Evolutionary conservation across 2,888 invertebrate genomes (phyloP).

Genomic region (Beris morrisii): DNA sequence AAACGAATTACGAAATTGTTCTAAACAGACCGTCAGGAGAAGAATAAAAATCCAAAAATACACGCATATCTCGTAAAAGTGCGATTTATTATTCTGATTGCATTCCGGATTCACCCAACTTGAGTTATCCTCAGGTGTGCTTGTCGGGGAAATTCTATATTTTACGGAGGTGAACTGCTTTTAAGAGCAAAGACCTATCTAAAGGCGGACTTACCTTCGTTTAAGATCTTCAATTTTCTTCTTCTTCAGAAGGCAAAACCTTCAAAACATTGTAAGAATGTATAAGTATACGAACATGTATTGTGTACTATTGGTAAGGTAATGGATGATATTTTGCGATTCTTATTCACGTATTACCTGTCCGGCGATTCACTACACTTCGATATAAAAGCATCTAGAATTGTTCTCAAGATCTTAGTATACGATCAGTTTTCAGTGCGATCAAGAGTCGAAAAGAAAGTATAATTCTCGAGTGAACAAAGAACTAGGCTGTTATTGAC

Average conservation of each 20-base stretch:
- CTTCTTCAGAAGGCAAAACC: no score
- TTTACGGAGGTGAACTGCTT: no score
- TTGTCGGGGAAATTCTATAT: neutral
- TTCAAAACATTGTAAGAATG: no score
- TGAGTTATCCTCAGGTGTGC: neutral
- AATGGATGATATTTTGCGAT: no score
- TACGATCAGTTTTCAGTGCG: neutral
- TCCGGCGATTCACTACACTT: neutral
- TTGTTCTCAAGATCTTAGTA: constrained; percentile 1
- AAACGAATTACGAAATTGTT: neutral
- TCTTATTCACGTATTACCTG: constrained; percentile 2
- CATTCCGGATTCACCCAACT: constrained; percentile 8
- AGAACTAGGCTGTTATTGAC: neutral
- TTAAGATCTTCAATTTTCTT: no score
- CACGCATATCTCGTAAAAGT: neutral
- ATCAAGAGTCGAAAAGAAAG: neutral
- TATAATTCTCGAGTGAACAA: neutral
- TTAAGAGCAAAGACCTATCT: no score
- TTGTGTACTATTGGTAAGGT: no score
- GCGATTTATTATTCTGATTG: constrained; percentile 3
- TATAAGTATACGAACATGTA: no score
- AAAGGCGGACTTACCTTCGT: no score
- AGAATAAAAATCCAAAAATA: neutral
- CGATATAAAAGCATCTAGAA: constrained; percentile 9
- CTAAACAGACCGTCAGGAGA: neutral